phyloP scores from a whole-genome alignment of 1,140 invertebrate genomes.

The Rhynchophorus ferrugineus region DNA sequence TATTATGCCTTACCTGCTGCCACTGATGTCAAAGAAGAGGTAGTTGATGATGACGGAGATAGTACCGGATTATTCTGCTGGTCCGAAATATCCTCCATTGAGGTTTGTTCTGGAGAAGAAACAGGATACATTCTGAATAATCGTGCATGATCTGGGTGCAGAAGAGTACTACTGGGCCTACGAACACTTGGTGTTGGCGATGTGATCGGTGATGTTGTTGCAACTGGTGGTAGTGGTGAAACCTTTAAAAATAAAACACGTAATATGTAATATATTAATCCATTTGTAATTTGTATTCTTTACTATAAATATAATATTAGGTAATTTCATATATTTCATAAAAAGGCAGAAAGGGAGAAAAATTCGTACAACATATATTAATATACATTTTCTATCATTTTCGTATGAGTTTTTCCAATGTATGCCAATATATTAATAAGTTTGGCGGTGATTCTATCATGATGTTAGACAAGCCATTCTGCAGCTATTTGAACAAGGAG shows the following conservation, averaged over 20 bases:
- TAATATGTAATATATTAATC: too few relatives aligned
- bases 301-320: too few relatives aligned
- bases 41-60: slow-evolving; percentile 48
- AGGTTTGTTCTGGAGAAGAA: slow-evolving; percentile 44
- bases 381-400: too few relatives aligned
- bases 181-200: slow-evolving; percentile 43
- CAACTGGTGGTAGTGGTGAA: slow-evolving; percentile 51
- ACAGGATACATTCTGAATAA: slow-evolving; percentile 48
- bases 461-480: too few relatives aligned
- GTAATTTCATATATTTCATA: too few relatives aligned
- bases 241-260: slow-evolving; percentile 41
- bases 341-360: too few relatives aligned
- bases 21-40: slow-evolving; percentile 49
- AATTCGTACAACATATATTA: too few relatives aligned
- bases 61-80: slow-evolving; percentile 39
- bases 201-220: slow-evolving; percentile 38
- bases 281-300: too few relatives aligned
- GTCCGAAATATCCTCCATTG: slow-evolving; percentile 43
- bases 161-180: slow-evolving; percentile 49
- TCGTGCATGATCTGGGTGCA: slow-evolving; percentile 62
- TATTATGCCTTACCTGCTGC: slow-evolving; percentile 36
- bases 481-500: too few relatives aligned
- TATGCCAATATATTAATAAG: too few relatives aligned
- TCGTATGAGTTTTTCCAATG: too few relatives aligned
- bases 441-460: too few relatives aligned